Base-by-base conservation (phyloP, 64 coral and sea anemone genomes). In the Montipora efflorescens region DNA sequence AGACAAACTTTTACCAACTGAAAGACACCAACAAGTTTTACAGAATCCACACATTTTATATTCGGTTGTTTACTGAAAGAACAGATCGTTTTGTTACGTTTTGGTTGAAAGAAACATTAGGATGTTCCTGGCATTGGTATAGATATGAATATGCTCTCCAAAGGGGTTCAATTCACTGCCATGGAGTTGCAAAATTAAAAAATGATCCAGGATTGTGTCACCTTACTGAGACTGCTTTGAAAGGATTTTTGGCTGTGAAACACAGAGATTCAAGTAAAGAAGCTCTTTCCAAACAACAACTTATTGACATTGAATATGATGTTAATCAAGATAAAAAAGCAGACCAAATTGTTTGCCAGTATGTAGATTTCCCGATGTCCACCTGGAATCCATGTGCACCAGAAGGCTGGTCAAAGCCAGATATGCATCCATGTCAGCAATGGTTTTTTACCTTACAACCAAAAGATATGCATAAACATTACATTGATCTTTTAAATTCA, bases 201-300 rank as follows among this genome's bases (percentile, higher is more conserved):
- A 70, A 82, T 92, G 90, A 92, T 75, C 90, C 90, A 53, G 90
- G 79, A 15, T 79, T 92, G 16, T 92, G 90, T 59, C 22, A 82
- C 14, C 64, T 92, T 83, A 83, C 62, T n/a, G 90, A 92, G 28
- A 72, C 75, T 7, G 90, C 90, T 12, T 45, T 92, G 19, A 70
- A 53, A 83, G 80, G 90, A 13, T 92, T 59, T 50, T 19, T 92
- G n/a, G 90, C 79, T 64, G 36, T 36, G 36, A 36, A 36, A 36
- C 36, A 36, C 36, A 36, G 36, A 36, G 36, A 36, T 36, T 74
- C 78, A 76, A 47, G 76, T 49, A 88, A 88, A 20, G 36, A 76
- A 25, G 19, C 75, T 70, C 76, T 81, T 50, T 22, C 20, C 2
- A 67, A 36, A 12, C 47, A 22, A 69, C 23, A 80, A 51, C 1